Evolutionary conservation across 2,797 vertebrate genomes (phyloP).

Genomic region (Buceros bicornis): DNA sequence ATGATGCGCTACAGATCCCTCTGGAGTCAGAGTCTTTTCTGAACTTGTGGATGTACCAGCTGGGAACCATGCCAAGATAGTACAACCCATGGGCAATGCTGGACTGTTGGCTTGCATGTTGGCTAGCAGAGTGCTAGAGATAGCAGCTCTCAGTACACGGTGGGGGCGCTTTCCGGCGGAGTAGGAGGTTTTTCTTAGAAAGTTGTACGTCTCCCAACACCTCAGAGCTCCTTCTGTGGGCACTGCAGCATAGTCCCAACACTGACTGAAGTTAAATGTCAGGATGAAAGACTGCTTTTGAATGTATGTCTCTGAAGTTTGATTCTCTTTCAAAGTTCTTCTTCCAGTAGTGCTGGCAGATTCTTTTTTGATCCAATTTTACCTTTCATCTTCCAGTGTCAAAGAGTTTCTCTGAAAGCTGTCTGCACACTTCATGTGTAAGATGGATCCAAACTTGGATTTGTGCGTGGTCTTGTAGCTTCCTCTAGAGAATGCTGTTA

Average conservation of each 20-base stretch:
- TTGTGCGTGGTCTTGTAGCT: background rate
- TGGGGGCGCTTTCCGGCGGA: fast-evolving
- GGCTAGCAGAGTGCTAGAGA: background rate
- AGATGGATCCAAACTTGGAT: background rate
- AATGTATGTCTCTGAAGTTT: background rate
- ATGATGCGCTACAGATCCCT: background rate
- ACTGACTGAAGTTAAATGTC: background rate
- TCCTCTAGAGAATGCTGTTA: background rate
- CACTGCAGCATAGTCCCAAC: background rate
- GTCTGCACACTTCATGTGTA: background rate
- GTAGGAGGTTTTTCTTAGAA: background rate
- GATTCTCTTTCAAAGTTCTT: background rate
- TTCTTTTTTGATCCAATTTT: background rate
- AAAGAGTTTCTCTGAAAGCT: background rate
- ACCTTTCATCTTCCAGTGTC: background rate
- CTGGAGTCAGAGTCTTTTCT: background rate
- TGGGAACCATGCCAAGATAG: background rate
- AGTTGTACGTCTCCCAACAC: fast-evolving
- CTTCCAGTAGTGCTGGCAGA: background rate
- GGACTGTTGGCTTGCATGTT: background rate
- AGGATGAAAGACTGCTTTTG: background rate
- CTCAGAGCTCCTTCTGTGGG: background rate
- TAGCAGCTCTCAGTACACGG: fast-evolving
- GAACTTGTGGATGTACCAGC: background rate
- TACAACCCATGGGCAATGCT: fast-evolving